Evolutionary conservation across 2,797 vertebrate species (phyloP).

Genomic region (Paratrypauchen microcephalus): DNA sequence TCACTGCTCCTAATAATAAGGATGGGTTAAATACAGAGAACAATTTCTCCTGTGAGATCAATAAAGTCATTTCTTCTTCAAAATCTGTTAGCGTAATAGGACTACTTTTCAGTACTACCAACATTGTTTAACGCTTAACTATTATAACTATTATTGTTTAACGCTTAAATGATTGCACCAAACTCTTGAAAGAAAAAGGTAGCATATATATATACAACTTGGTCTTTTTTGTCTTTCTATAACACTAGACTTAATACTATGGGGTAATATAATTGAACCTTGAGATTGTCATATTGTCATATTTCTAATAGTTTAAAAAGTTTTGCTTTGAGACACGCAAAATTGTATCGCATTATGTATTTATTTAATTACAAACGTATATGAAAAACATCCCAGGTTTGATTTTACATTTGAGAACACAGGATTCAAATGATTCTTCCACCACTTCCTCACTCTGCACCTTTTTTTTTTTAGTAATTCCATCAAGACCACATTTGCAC

Average conservation of each 20-base stretch:
- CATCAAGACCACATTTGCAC: neutral
- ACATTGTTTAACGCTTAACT: too few relatives aligned
- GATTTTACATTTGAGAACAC: slow-evolving; percentile 14
- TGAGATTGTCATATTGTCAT: neutral
- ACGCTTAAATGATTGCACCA: too few relatives aligned
- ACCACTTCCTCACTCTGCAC: neutral
- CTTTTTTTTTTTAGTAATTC: neutral
- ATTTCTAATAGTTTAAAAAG: neutral
- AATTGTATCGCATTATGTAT: slow-evolving; percentile 20
- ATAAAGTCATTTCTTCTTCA: too few relatives aligned
- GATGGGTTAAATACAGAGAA: too few relatives aligned
- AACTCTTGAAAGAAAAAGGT: too few relatives aligned
- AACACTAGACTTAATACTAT: neutral
- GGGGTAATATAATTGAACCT: neutral
- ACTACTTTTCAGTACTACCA: too few relatives aligned
- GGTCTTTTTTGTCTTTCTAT: neutral
- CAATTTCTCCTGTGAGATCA: too few relatives aligned
- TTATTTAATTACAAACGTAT: slow-evolving; percentile 63
- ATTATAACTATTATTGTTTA: too few relatives aligned
- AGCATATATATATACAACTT: too few relatives aligned
- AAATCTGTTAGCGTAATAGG: too few relatives aligned
- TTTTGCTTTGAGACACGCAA: neutral
- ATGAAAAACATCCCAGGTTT: slow-evolving; percentile 36
- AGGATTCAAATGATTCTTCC: neutral
- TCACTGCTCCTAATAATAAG: too few relatives aligned